A percentile compares a stretch with the other conserved stretches of the same genome.
Evolutionary conservation across 2,113 vertebrate genomes (phyloP).

Genomic region (Lampris incognitus): DNA sequence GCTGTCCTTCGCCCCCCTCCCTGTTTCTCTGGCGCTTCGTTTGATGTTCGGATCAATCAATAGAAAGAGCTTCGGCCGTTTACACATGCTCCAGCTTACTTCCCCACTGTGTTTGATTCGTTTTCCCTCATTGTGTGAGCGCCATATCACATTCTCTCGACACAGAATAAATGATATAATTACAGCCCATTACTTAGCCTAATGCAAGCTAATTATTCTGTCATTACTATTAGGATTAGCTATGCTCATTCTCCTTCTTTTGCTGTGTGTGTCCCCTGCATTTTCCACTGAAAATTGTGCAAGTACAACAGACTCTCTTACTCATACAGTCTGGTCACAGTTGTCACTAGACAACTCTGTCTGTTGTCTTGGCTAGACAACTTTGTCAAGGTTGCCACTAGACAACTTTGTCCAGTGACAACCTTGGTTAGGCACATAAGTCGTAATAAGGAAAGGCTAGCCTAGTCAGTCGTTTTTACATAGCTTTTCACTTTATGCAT

Average conservation of each 20-base stretch:
- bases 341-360: slow-evolving; percentile 27
- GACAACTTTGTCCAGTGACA: slow-evolving; percentile 47
- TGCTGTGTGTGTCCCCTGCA: slow-evolving; percentile 48
- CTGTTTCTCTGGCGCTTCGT: slow-evolving; percentile 78
- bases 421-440: slow-evolving; percentile 45
- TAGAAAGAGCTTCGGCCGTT: slow-evolving; percentile 73
- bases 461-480: slow-evolving; percentile 59
- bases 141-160: slow-evolving; percentile 75
- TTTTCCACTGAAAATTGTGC: slow-evolving; percentile 58
- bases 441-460: slow-evolving; percentile 37
- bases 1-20: slow-evolving; percentile 75
- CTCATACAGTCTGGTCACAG: slow-evolving; percentile 76
- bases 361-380: slow-evolving; percentile 13
- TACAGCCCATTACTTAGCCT: slow-evolving; percentile 78
- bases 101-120: slow-evolving; percentile 70
- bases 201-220: slow-evolving; percentile 80
- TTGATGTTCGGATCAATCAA: slow-evolving; percentile 83
- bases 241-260: slow-evolving; percentile 71
- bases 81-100: slow-evolving; percentile 77
- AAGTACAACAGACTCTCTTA: slow-evolving; percentile 63
- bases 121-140: slow-evolving; percentile 71
- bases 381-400: slow-evolving; percentile 3
- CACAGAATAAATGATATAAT: slow-evolving; percentile 77
- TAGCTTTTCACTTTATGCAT: slow-evolving; percentile 53
- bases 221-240: slow-evolving; percentile 80